Evolutionary conservation across 2,113 vertebrate genomes (phyloP), one percentile per base, ranked within the genome.

Genomic region (Catharus bicknelli): DNA sequence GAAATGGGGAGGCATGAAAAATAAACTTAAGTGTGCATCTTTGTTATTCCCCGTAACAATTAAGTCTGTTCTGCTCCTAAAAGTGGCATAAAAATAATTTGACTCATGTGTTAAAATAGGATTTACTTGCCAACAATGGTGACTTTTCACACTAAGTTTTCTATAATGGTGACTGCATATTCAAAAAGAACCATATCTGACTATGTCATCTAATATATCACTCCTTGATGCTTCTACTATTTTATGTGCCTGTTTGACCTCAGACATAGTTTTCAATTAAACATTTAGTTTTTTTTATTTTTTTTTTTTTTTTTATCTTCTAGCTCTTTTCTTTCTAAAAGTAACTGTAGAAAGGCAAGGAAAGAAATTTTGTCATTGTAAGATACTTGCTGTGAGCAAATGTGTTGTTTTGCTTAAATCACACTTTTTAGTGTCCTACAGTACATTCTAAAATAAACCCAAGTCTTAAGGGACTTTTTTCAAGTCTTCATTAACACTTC

Each of bases 301-400:
- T 0, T 9, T 19, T 13, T 5, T 1, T 73, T 0, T 9, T 19
- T 13, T 5, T 1, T 1, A 51, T 78, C 6, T 83, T 69, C 18
- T 42, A 66, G 5, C 1, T 40, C 26, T 42, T 82, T 68, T 48
- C 9, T 34, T 64, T 75, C 30, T 68, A 34, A 53, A 74, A 82
- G 7, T 14, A 88, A 45, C 8, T 18, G 18, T 45, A 32, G 69
- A 63, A 75, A 67, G 13, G 2, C 70, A 61, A 36, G 7, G 15
- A 45, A 54, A 85, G n/a, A 83, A 83, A 4, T 16, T 21, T 54
- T 3, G 5, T 68, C 50, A 51, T 38, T 58, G 5, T 13, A 48
- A 84, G 25, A 32, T 8, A 7, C 5, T 59, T 64, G 5, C 45
- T 73, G 26, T 47, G 14, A 58, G 18, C 4, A 5, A 6, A 10